These are phyloP conservation scores for Puffinus mauretanicus DNA, from an alignment of 2,113 vertebrate species.

Conservation along the genomic window DNA sequence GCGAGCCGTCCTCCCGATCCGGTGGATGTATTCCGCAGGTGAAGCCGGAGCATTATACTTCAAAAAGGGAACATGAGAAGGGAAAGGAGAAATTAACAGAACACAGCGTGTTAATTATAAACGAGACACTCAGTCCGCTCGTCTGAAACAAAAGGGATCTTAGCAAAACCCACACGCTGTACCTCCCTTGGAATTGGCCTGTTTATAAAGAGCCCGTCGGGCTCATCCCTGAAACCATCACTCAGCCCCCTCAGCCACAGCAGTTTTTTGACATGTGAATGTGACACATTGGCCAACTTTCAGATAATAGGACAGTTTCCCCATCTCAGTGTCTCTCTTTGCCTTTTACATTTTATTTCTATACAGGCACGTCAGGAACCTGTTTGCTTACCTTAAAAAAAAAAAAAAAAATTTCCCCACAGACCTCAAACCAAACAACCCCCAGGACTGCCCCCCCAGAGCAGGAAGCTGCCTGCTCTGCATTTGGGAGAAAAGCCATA, in stretches of 20 bases:
- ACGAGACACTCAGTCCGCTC: constrained; percentile 21
- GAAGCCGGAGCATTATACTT: constrained; percentile 87
- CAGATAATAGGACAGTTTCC: constrained; percentile 52
- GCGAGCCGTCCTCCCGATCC: constrained; percentile 91
- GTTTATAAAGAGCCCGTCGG: background rate
- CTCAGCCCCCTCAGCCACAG: constrained; percentile 43
- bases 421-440: background rate
- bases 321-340: constrained; percentile 30
- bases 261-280: constrained; percentile 48
- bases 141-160: constrained; percentile 40
- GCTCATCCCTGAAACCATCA: constrained; percentile 38
- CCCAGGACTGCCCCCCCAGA: background rate
- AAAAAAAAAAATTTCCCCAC: background rate
- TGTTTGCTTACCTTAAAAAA: constrained; percentile 35
- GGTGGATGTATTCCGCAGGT: constrained; percentile 90
- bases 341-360: constrained; percentile 62
- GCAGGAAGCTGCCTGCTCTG: background rate
- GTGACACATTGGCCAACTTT: constrained; percentile 71
- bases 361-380: constrained; percentile 33
- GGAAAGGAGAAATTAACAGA: constrained; percentile 49
- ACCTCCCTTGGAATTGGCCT: background rate
- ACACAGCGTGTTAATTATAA: constrained; percentile 61
- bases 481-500: background rate
- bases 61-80: background rate
- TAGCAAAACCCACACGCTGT: background rate